A percentile compares a stretch with the other conserved stretches of the same genome.
Evolutionary conservation across 2,888 invertebrate genomes (phyloP).

Genomic region (Watsonalla cultraria): DNA sequence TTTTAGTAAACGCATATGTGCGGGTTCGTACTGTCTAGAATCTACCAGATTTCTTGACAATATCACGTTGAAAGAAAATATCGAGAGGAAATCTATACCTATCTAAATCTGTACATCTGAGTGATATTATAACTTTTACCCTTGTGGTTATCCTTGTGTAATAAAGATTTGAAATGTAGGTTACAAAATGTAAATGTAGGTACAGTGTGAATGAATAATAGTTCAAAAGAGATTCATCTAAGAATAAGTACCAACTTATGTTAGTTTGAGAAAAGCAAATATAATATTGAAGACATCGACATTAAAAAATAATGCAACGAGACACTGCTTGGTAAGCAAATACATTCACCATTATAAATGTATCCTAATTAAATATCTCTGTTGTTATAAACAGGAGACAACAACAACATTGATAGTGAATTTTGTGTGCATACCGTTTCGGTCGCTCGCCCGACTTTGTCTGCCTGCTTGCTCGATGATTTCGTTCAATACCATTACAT

Average conservation of each 20-base stretch:
- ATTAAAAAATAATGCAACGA: conserved; percentile 39
- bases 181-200: too few relatives aligned
- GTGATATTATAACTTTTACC: too few relatives aligned
- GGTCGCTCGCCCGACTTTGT: conserved; percentile 91
- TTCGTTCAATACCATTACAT: conserved; percentile 98
- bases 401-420: conserved; percentile 27
- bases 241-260: too few relatives aligned
- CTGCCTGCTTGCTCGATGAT: conserved; percentile 97
- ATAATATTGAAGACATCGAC: conserved; percentile 20
- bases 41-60: background rate
- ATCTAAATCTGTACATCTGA: too few relatives aligned
- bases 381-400: conserved; percentile 26
- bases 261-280: background rate
- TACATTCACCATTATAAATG: conserved; percentile 18
- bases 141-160: too few relatives aligned
- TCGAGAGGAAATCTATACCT: too few relatives aligned
- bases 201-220: too few relatives aligned
- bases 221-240: too few relatives aligned
- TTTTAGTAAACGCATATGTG: conserved; percentile 1
- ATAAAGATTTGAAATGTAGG: too few relatives aligned
- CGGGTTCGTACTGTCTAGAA: background rate
- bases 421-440: conserved; percentile 84
- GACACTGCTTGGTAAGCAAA: conserved; percentile 24
- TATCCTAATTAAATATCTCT: too few relatives aligned
- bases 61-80: too few relatives aligned